Evolutionary conservation across 2,113 vertebrate genomes (phyloP).

Genomic region (Catharus minimus): DNA sequence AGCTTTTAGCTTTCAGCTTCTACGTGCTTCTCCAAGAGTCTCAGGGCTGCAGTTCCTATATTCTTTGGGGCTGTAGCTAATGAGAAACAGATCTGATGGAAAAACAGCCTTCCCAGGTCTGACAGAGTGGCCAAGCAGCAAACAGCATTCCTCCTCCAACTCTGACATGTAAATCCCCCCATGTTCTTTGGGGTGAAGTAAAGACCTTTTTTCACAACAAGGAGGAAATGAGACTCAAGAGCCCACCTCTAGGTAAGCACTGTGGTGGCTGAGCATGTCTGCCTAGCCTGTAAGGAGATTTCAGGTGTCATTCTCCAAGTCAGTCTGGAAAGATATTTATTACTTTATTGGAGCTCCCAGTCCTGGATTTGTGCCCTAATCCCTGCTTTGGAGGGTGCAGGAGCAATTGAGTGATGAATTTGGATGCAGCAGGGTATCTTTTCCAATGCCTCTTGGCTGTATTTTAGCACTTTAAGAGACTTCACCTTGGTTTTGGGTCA

Average conservation of each 20-base stretch:
- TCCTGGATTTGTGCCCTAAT: not conserved
- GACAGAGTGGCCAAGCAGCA: not conserved
- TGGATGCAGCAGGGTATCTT: not conserved
- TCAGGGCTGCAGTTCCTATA: not conserved
- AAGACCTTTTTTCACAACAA: not conserved
- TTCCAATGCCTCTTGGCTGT: not conserved
- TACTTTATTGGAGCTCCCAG: not conserved
- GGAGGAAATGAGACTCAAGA: not conserved
- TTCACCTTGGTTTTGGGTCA: not conserved
- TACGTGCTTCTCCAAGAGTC: not conserved
- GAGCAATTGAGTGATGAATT: not conserved
- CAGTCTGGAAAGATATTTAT: not conserved
- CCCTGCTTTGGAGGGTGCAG: not conserved
- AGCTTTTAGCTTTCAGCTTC: not conserved
- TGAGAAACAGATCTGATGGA: not conserved
- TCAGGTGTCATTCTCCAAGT: not conserved
- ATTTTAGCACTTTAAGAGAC: conserved; percentile 48
- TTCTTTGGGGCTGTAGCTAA: not conserved
- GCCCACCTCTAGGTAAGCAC: not conserved
- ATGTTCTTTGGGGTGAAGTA: not conserved
- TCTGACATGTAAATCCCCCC: no score
- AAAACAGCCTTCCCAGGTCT: not conserved
- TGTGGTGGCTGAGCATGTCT: not conserved
- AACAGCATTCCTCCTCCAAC: not conserved
- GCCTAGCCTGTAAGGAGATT: not conserved